These are phyloP conservation scores for Peribatodes rhomboidaria DNA, from an alignment of 2,888 invertebrate genomes.

Conservation along the genomic window DNA sequence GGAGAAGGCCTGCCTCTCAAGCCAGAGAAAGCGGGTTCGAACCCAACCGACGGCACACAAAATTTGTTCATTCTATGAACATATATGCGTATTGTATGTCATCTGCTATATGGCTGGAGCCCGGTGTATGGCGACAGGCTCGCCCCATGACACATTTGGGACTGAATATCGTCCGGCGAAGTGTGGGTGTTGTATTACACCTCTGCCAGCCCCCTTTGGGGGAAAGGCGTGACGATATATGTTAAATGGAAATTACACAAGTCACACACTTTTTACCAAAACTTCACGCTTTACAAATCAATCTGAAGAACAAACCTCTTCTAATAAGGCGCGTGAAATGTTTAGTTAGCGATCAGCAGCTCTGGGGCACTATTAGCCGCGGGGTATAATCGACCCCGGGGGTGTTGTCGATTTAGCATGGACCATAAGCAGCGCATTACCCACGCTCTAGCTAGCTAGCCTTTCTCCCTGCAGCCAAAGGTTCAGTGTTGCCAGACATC, in stretches of 20 bases:
- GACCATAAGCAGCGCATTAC: slow-evolving; percentile 80
- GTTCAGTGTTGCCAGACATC: slow-evolving; percentile 12
- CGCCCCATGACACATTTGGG: no score
- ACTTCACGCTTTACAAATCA: slow-evolving; percentile 62
- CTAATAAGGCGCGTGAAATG: slow-evolving; percentile 72
- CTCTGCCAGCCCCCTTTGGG: no score
- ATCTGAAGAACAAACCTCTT: slow-evolving; percentile 69
- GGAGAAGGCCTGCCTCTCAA: no score
- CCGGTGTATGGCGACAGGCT: no score
- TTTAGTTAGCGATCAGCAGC: slow-evolving; percentile 65
- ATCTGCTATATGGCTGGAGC: no score
- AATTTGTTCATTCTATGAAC: no score
- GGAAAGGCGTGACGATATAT: no score
- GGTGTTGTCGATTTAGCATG: slow-evolving; percentile 81
- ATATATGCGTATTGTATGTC: no score
- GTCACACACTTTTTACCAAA: slow-evolving; percentile 8
- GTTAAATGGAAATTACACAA: not conserved
- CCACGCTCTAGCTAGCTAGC: slow-evolving; percentile 62
- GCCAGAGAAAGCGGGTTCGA: no score
- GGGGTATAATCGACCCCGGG: slow-evolving; percentile 51
- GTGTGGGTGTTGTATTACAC: no score
- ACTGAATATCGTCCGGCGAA: no score
- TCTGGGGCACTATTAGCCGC: slow-evolving; percentile 20
- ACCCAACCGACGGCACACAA: no score
- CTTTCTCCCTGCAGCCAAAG: slow-evolving; percentile 60